A percentile compares a stretch with the other conserved stretches of the same genome.
phyloP scores from a whole-genome alignment of 2,113 vertebrate species.

The Uria aalge region DNA sequence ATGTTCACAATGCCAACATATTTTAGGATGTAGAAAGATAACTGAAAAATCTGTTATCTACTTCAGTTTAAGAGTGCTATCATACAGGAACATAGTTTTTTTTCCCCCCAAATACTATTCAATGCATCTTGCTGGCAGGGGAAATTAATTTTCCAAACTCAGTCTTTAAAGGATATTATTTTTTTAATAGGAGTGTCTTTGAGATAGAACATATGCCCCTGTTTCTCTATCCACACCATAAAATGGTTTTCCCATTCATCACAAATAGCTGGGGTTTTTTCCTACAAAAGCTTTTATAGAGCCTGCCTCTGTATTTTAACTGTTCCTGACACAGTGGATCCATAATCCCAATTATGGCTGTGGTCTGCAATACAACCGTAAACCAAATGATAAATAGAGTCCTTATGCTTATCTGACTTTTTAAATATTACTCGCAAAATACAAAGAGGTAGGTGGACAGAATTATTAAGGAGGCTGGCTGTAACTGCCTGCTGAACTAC shows the following conservation, averaged over 20 bases:
- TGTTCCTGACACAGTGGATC: neutral
- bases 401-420: neutral
- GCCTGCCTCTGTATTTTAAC: neutral
- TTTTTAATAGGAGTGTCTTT: slow-evolving; percentile 52
- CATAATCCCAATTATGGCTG: neutral
- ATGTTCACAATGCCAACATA: neutral
- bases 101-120: neutral
- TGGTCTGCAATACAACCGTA: neutral
- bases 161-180: slow-evolving; percentile 50
- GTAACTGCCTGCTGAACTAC: neutral
- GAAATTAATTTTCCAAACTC: slow-evolving; percentile 56
- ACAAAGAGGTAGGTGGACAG: neutral
- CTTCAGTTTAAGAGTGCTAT: neutral
- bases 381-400: neutral
- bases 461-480: neutral
- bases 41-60: neutral
- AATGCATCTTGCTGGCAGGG: slow-evolving; percentile 13
- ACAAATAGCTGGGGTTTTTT: neutral
- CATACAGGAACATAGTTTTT: neutral
- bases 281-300: neutral
- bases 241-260: slow-evolving; percentile 50
- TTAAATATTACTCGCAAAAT: neutral
- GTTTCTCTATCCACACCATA: slow-evolving; percentile 25
- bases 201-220: slow-evolving; percentile 50
- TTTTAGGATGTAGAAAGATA: neutral